Evolutionary conservation across 2,797 vertebrate species (phyloP).

Genomic region (Pseudochromis fuscus): DNA sequence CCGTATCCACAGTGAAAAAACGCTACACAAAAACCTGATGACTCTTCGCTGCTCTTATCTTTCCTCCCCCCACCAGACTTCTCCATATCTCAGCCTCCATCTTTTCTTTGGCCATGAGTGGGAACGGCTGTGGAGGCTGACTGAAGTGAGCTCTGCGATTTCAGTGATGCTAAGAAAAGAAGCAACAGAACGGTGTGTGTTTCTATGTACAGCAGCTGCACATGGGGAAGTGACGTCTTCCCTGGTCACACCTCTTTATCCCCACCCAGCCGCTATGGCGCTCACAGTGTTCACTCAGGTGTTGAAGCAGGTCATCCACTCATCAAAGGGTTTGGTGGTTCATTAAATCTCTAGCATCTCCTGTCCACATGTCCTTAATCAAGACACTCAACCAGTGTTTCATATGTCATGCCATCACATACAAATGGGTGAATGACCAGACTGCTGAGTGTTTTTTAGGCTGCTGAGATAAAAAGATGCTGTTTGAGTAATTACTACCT

Average conservation of each 20-base stretch:
- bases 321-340: too few species aligned
- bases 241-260: slow-evolving; percentile 9
- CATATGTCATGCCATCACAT: too few species aligned
- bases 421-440: too few species aligned
- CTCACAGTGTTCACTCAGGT: too few species aligned
- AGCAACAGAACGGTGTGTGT: neutral
- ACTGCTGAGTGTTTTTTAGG: too few species aligned
- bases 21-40: slow-evolving; percentile 86
- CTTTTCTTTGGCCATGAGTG: slow-evolving; percentile 14
- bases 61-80: slow-evolving; percentile 30
- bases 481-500: too few species aligned
- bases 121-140: slow-evolving; percentile 26
- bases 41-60: slow-evolving; percentile 4
- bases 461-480: too few species aligned
- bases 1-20: slow-evolving; percentile 87
- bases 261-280: too few species aligned
- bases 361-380: too few species aligned
- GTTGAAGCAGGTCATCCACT: too few species aligned
- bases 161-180: slow-evolving; percentile 67
- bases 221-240: slow-evolving; percentile 12
- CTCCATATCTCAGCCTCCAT: slow-evolving; percentile 57
- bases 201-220: slow-evolving; percentile 3
- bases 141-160: slow-evolving; percentile 65
- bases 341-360: too few species aligned
- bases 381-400: too few species aligned